These are phyloP conservation scores for Allobates femoralis DNA, from an alignment of 2,797 vertebrate genomes.

Conservation along the genomic window DNA sequence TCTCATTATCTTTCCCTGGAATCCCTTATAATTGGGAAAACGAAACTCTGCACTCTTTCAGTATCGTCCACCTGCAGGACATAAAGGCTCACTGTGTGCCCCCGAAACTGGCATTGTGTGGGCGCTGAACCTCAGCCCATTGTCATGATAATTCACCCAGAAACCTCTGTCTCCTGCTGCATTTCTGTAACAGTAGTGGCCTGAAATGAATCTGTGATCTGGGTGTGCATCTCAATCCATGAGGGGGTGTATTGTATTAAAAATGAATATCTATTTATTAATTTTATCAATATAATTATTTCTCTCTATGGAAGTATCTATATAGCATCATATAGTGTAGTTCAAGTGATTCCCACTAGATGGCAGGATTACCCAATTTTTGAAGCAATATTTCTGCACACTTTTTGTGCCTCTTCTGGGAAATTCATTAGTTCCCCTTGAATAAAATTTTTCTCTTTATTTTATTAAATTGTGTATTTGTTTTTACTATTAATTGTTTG, in stretches of 20 bases:
- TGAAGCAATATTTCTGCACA: neutral
- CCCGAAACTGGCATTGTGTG: slow-evolving; percentile 39
- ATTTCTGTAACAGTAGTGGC: no score
- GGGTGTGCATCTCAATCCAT: neutral
- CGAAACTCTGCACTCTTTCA: slow-evolving; percentile 18
- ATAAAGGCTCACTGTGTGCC: slow-evolving; percentile 6
- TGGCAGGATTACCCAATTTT: neutral
- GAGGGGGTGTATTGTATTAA: neutral
- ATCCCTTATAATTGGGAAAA: neutral
- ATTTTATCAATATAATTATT: no score
- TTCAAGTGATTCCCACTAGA: slow-evolving; percentile 1
- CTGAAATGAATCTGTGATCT: no score
- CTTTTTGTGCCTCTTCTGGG: neutral
- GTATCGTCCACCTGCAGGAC: neutral
- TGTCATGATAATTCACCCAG: slow-evolving; percentile 14
- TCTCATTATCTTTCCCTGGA: neutral
- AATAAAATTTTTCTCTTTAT: neutral
- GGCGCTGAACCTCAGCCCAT: neutral
- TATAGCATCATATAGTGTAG: no score
- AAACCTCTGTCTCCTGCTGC: neutral
- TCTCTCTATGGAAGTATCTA: neutral
- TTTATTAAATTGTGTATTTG: no score
- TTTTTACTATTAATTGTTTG: no score
- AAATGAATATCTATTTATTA: neutral
- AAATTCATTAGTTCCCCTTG: neutral